Evolutionary conservation across 1,140 invertebrate genomes (phyloP).

Genomic region (Lasioglossum albipes): DNA sequence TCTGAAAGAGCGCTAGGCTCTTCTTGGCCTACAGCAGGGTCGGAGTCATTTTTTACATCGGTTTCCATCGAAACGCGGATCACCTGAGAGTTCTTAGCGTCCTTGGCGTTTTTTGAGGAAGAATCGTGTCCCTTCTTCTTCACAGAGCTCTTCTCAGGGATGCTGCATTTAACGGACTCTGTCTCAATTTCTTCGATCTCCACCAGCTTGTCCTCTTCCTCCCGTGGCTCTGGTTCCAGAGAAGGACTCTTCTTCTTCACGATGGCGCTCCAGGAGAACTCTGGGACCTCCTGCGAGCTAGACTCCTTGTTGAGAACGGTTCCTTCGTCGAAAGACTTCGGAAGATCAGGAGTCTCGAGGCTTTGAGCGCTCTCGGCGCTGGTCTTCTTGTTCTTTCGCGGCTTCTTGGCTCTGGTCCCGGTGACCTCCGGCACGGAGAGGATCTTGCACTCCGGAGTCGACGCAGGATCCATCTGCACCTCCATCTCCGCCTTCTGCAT

Average conservation of each 20-base stretch:
- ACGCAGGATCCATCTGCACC: neutral
- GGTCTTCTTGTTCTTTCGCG: constrained; percentile 53
- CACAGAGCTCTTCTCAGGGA: neutral
- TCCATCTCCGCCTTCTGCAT: constrained; percentile 67
- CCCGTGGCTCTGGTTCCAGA: neutral
- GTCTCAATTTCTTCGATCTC: constrained; percentile 14
- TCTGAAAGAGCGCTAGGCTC: too few species aligned
- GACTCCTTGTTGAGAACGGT: neutral
- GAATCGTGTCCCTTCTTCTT: constrained; percentile 17
- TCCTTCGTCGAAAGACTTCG: constrained; percentile 7
- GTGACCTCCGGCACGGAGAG: constrained; percentile 33
- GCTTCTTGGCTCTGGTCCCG: constrained; percentile 51
- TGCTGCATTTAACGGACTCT: neutral
- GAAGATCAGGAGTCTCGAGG: neutral
- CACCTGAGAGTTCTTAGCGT: neutral
- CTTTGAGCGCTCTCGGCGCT: constrained; percentile 26
- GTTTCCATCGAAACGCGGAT: neutral
- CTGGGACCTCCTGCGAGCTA: neutral
- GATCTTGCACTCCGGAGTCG: constrained; percentile 67
- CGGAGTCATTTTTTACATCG: neutral
- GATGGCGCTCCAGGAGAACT: constrained; percentile 68
- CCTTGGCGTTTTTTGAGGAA: neutral
- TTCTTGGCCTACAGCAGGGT: too few species aligned
- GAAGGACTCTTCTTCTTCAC: constrained; percentile 56
- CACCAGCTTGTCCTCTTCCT: constrained; percentile 34